Conservation (phyloP, 2,113 vertebrate genomes). For the Pontoporia blainvillei region DNA sequence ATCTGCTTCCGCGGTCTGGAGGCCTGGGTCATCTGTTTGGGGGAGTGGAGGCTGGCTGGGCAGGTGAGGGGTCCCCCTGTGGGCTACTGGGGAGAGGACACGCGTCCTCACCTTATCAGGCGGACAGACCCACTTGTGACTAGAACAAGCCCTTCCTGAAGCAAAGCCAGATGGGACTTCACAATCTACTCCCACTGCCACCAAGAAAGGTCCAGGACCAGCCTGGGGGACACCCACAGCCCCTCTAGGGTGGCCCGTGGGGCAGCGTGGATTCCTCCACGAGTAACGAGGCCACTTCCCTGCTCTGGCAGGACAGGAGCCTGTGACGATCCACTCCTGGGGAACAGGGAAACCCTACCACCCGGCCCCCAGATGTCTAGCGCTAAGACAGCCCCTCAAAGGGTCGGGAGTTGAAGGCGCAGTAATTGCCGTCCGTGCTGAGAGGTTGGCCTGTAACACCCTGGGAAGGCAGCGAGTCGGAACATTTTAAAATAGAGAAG, state of each 20-base stretch:
- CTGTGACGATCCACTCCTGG: background rate
- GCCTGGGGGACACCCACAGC: too few relatives aligned
- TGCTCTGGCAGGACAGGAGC: background rate
- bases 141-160: background rate
- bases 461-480: rapidly evolving
- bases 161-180: background rate
- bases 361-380: rapidly evolving
- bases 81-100: background rate
- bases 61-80: background rate
- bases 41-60: background rate
- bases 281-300: rapidly evolving
- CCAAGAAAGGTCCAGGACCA: background rate
- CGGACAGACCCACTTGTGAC: too few relatives aligned
- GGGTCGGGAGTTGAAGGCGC: background rate
- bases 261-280: background rate
- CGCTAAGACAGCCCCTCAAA: rapidly evolving
- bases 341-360: rapidly evolving
- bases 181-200: rapidly evolving
- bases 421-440: rapidly evolving
- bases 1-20: background rate
- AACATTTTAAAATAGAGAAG: background rate
- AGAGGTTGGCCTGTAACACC: rapidly evolving
- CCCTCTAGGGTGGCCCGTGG: too few relatives aligned
- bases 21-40: background rate
- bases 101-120: background rate